Conservation (phyloP, 1,140 invertebrate genomes). For the Pollicipes pollicipes region DNA sequence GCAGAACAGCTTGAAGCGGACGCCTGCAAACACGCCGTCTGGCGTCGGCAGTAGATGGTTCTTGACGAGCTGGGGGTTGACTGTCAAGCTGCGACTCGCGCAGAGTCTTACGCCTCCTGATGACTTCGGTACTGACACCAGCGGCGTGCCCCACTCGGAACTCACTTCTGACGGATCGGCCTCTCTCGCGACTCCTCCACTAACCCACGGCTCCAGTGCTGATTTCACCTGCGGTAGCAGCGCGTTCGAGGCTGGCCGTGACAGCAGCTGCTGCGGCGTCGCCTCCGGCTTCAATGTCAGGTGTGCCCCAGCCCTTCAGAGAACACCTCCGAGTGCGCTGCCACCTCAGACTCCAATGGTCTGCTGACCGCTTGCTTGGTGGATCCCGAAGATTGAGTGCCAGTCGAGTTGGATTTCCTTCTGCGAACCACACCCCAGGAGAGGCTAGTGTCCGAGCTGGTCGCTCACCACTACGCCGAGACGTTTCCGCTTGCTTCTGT, state of each 20-base stretch:
- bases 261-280: neutral
- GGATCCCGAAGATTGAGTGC: no score
- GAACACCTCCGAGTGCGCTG: neutral
- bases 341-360: neutral
- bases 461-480: no score
- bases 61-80: neutral
- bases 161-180: neutral
- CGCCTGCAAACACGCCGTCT: no score
- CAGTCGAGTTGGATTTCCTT: no score
- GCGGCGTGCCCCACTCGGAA: neutral
- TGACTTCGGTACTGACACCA: neutral
- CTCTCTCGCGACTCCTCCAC: neutral
- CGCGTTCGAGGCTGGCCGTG: no score
- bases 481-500: no score
- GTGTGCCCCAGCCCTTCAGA: neutral
- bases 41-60: neutral
- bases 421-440: no score
- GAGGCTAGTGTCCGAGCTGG: no score
- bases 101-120: neutral
- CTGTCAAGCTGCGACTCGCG: neutral
- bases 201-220: no score
- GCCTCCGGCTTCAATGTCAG: neutral
- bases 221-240: neutral
- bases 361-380: no score
- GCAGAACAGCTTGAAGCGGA: no score